Evolutionary conservation across 2,113 vertebrate species (phyloP).

Genomic region (Chamaetylas fuelleborni): DNA sequence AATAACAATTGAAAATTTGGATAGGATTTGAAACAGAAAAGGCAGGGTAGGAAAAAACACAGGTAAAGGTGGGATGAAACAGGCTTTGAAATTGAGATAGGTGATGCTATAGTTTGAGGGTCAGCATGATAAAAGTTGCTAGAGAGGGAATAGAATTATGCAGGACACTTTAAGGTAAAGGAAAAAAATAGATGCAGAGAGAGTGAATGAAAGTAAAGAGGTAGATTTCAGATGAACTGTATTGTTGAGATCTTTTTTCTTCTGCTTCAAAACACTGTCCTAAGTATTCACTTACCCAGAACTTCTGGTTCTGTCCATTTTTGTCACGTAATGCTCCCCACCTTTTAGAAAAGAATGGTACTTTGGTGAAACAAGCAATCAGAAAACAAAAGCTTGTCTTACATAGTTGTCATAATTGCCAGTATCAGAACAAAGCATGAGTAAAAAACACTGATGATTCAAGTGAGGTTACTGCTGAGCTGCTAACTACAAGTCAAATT

Average conservation of each 20-base stretch:
- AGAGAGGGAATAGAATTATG: neutral
- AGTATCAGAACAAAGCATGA: neutral
- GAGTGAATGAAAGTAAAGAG: neutral
- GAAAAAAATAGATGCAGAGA: neutral
- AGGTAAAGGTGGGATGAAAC: neutral
- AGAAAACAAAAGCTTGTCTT: neutral
- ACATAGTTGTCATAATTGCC: neutral
- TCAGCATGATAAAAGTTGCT: neutral
- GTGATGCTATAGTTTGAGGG: neutral
- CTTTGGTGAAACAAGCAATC: neutral
- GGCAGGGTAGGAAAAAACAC: neutral
- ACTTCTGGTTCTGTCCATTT: slow-evolving; percentile 69
- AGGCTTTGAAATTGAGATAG: neutral
- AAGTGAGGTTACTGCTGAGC: neutral
- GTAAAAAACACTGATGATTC: neutral
- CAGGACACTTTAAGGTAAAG: neutral
- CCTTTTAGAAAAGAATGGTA: slow-evolving; percentile 44
- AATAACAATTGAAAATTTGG: neutral
- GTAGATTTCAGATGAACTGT: neutral
- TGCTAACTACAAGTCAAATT: neutral
- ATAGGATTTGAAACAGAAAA: neutral
- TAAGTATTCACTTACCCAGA: slow-evolving; percentile 71
- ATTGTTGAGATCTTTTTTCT: neutral
- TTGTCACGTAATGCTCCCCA: slow-evolving; percentile 69
- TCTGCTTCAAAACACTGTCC: neutral